A percentile compares a stretch with the other conserved stretches of the same genome.
Evolutionary conservation across 2,888 invertebrate species (phyloP).

Genomic region (Timandra comae): DNA sequence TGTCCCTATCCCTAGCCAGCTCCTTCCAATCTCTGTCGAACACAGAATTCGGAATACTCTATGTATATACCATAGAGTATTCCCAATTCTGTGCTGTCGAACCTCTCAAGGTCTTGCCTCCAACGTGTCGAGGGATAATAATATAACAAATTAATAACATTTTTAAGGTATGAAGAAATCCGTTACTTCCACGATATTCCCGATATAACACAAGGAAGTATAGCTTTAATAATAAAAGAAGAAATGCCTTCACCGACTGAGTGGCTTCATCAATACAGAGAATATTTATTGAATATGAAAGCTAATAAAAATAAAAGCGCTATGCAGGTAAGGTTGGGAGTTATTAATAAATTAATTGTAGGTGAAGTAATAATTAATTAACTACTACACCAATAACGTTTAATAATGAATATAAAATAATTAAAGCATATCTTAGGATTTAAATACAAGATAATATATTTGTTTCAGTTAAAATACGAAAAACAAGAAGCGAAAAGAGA

Average conservation of each 20-base stretch:
- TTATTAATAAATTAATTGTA: too few species aligned
- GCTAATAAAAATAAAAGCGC: constrained; percentile 39
- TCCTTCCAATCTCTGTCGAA: too few species aligned
- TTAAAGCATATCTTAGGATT: too few species aligned
- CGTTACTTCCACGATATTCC: constrained; percentile 51
- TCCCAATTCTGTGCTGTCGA: too few species aligned
- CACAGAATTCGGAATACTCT: too few species aligned
- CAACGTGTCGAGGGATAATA: too few species aligned
- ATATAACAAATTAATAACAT: too few species aligned
- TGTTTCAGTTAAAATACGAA: constrained; percentile 35
- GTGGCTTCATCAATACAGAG: constrained; percentile 46
- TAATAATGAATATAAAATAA: not conserved
- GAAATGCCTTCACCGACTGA: constrained; percentile 42
- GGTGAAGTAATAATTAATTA: too few species aligned
- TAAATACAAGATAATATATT: not conserved
- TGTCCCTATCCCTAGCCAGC: too few species aligned
- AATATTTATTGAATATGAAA: constrained; percentile 30
- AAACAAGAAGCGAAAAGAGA: constrained; percentile 37
- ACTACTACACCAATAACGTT: not conserved
- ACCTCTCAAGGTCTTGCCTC: too few species aligned
- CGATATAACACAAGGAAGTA: constrained; percentile 35
- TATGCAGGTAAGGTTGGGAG: constrained; percentile 31
- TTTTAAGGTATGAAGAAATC: constrained; percentile 43
- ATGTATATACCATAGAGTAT: too few species aligned
- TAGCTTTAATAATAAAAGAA: constrained; percentile 39